These are phyloP conservation scores for Polyommatus icarus DNA, from an alignment of 2,888 invertebrate species.

Conservation along the genomic window DNA sequence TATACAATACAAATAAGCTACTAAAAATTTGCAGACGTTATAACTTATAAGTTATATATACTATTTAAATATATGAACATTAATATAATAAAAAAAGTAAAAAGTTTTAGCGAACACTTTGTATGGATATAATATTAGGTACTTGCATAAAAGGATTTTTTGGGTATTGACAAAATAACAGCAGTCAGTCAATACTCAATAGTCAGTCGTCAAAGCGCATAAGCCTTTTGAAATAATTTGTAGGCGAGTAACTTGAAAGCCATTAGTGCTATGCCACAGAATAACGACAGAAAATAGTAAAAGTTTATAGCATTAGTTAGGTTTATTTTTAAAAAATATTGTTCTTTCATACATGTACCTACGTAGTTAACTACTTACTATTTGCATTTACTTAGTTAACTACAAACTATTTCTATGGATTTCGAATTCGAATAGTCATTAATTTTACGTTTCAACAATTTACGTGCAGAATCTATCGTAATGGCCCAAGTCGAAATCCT, in stretches of 20 bases:
- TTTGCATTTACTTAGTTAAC: not conserved
- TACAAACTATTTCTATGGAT: not conserved
- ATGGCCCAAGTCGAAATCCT: constrained; percentile 8
- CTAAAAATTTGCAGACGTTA: no score
- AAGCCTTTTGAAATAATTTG: constrained; percentile 1
- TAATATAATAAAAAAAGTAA: not conserved
- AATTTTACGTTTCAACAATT: constrained; percentile 5
- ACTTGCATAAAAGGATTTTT: not conserved
- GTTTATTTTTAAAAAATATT: not conserved
- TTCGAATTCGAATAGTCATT: not conserved
- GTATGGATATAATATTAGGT: not conserved
- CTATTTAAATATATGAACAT: no score
- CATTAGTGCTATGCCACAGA: not conserved
- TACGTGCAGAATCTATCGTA: not conserved
- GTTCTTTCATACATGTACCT: no score
- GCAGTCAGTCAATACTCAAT: not conserved
- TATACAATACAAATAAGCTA: no score
- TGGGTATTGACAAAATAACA: not conserved
- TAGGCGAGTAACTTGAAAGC: not conserved
- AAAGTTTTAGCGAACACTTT: not conserved
- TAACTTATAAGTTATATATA: no score
- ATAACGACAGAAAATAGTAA: not conserved
- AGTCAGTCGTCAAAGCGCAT: not conserved
- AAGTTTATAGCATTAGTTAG: not conserved
- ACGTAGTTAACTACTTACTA: no score